phyloP scores from a whole-genome alignment of 2,888 invertebrate species.

The Resseliella maxima region DNA sequence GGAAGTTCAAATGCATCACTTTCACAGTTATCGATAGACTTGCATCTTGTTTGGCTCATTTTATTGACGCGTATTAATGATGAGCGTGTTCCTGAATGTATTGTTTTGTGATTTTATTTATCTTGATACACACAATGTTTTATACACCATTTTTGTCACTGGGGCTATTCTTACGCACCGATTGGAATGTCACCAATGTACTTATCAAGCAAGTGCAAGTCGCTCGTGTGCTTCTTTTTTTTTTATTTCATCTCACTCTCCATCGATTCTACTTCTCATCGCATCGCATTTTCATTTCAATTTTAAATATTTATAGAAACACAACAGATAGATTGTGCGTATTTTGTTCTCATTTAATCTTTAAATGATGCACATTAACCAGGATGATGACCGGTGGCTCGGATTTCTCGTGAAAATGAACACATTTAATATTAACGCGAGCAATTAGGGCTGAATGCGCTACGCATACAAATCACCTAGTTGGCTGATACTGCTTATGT shows the following conservation, averaged over 20 bases:
- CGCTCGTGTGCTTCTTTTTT: not conserved
- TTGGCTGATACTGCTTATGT: too few relatives aligned
- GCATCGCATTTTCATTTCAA: too few relatives aligned
- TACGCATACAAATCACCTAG: slow-evolving; percentile 17
- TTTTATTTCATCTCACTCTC: too few relatives aligned
- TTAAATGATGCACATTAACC: slow-evolving; percentile 9
- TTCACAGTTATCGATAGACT: not conserved
- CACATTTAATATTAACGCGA: slow-evolving; percentile 34
- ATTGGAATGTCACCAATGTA: slow-evolving; percentile 49
- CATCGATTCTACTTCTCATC: too few relatives aligned
- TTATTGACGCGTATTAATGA: too few relatives aligned
- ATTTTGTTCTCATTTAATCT: not conserved
- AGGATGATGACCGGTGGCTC: not conserved
- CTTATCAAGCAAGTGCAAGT: slow-evolving; percentile 48
- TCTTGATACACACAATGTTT: not conserved
- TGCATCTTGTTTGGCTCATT: not conserved
- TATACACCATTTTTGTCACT: not conserved
- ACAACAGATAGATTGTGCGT: slow-evolving; percentile 5
- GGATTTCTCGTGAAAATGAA: slow-evolving; percentile 50
- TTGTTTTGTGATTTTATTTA: not conserved
- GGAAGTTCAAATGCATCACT: slow-evolving; percentile 47
- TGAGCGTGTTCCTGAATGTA: not conserved
- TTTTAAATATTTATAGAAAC: too few relatives aligned
- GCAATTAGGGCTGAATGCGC: slow-evolving; percentile 18
- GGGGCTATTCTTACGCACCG: slow-evolving; percentile 7